These are phyloP conservation scores for Premnoplex brunnescens DNA, from an alignment of 2,797 vertebrate genomes.

Conservation along the genomic window DNA sequence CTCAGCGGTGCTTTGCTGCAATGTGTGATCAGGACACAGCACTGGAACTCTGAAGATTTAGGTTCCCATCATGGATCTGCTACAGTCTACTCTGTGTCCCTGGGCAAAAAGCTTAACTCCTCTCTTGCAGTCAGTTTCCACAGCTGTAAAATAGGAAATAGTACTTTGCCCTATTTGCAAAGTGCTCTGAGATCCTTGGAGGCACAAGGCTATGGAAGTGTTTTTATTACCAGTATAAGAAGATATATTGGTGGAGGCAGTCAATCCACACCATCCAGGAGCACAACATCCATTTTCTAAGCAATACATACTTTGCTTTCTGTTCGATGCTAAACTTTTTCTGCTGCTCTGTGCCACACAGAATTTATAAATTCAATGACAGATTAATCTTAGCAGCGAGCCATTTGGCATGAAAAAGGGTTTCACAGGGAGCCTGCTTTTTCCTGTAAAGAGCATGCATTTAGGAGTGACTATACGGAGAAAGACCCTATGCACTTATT, in stretches of 20 bases:
- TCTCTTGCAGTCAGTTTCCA: background rate
- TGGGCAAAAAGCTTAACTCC: slow-evolving; percentile 4
- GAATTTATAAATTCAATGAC: slow-evolving; percentile 70
- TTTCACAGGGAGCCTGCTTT: slow-evolving; percentile 66
- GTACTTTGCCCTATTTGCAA: slow-evolving; percentile 11
- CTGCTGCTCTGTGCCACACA: slow-evolving; percentile 26
- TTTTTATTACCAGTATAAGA: slow-evolving; percentile 43
- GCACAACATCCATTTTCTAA: slow-evolving; percentile 30
- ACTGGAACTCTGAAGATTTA: background rate
- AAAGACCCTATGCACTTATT: slow-evolving; percentile 62
- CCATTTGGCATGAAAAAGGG: slow-evolving; percentile 69
- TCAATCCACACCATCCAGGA: slow-evolving; percentile 39
- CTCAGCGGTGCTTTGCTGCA: background rate
- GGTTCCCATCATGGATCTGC: background rate
- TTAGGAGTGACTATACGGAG: slow-evolving; percentile 42
- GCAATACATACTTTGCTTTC: slow-evolving; percentile 52
- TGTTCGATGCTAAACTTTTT: slow-evolving; percentile 61
- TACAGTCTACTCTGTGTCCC: background rate
- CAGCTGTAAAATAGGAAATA: background rate
- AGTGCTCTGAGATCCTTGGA: slow-evolving; percentile 47
- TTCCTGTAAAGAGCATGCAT: slow-evolving; percentile 66
- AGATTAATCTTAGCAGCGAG: slow-evolving; percentile 65
- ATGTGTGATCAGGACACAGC: background rate
- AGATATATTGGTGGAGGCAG: slow-evolving; percentile 47
- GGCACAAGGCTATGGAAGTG: slow-evolving; percentile 29